Percentiles rank a stretch among this genome's conserved stretches.
Conservation (phyloP, 2,888 invertebrate species). For the Dermolepida albohirtum region DNA sequence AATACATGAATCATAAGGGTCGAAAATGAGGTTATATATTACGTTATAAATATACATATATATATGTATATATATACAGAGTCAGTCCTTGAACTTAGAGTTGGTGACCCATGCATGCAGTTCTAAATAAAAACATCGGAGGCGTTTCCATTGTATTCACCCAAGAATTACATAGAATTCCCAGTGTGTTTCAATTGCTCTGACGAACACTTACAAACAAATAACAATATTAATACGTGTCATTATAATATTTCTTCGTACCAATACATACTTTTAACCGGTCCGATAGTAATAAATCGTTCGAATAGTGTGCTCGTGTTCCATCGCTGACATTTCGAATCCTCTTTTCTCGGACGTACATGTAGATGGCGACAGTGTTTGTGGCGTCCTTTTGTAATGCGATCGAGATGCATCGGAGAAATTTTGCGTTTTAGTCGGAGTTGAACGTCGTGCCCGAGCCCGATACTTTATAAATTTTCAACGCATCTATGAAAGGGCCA, state of each 20-base stretch:
- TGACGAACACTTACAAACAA: conserved; percentile 19
- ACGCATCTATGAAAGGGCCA: conserved; percentile 36
- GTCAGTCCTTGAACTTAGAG: conserved; percentile 15
- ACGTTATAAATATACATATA: too few relatives aligned
- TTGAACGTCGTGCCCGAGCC: background rate
- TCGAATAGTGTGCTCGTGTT: too few relatives aligned
- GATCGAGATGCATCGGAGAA: too few relatives aligned
- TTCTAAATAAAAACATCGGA: conserved; percentile 16
- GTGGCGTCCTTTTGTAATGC: too few relatives aligned
- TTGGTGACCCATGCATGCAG: conserved; percentile 17
- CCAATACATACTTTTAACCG: too few relatives aligned
- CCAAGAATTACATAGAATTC: conserved; percentile 14
- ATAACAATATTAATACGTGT: conserved; percentile 21
- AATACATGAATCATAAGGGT: too few relatives aligned
- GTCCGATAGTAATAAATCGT: too few relatives aligned
- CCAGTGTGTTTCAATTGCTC: conserved; percentile 11
- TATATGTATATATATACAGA: background rate
- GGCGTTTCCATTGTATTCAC: conserved; percentile 17
- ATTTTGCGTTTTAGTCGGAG: too few relatives aligned
- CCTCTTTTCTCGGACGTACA: too few relatives aligned
- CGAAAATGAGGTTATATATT: too few relatives aligned
- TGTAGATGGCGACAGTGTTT: too few relatives aligned
- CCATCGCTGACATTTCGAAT: too few relatives aligned
- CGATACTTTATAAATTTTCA: conserved; percentile 40
- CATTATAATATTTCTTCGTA: conserved; percentile 1